Evolutionary conservation across 2,113 vertebrate species (phyloP).

Genomic region (human (Homo sapiens)): DNA sequence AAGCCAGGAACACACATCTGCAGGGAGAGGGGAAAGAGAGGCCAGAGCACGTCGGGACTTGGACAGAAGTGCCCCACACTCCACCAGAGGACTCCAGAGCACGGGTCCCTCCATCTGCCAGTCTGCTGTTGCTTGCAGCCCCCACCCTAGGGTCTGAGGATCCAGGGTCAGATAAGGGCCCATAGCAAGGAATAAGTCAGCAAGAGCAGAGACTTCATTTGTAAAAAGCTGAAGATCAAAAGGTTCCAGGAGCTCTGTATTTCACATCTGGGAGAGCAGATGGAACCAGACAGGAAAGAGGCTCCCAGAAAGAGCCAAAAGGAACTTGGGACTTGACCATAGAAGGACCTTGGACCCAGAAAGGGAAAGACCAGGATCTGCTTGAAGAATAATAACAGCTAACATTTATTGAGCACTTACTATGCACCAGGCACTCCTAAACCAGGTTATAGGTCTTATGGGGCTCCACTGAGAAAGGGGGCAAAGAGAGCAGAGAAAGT

Average conservation of each 20-base stretch:
- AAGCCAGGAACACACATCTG: conserved; percentile 66
- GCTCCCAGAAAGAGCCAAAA: conserved; percentile 8
- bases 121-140: background rate
- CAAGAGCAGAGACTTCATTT: conserved; percentile 3
- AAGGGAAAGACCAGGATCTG: background rate
- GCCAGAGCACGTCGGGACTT: background rate
- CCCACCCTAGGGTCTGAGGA: background rate
- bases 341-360: conserved; percentile 20
- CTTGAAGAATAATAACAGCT: background rate
- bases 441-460: background rate
- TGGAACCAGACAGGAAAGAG: conserved; percentile 42
- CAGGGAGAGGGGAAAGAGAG: background rate
- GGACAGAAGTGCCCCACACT: background rate
- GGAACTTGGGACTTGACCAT: background rate
- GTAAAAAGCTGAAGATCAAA: conserved; percentile 48
- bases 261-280: conserved; percentile 62
- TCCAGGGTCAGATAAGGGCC: conserved; percentile 3
- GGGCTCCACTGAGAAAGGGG: fast-evolving
- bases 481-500: background rate
- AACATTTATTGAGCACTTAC: background rate
- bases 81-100: background rate
- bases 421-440: background rate
- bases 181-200: background rate
- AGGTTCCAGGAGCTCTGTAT: conserved; percentile 56
- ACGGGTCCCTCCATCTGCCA: background rate